Evolutionary conservation across 1,140 invertebrate genomes (phyloP).

Genomic region (Rhagoletis zephyria): DNA sequence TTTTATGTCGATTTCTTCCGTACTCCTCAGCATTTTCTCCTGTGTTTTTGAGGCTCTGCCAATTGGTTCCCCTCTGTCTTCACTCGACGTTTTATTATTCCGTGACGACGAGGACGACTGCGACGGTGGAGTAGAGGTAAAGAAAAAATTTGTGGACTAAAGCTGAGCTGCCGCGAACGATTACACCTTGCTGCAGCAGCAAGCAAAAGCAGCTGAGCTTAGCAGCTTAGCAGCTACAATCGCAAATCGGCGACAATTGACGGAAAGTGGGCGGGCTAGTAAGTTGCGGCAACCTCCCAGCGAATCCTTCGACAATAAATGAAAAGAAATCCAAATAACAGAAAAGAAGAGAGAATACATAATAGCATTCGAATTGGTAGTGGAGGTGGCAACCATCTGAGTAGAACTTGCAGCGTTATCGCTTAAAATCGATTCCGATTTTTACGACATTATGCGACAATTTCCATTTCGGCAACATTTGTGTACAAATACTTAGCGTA

Average conservation of each 20-base stretch:
- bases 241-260: conserved; percentile 48
- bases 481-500: conserved; percentile 33
- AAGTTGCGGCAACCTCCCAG: neutral
- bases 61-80: neutral
- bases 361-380: conserved; percentile 23
- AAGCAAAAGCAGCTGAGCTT: conserved; percentile 30
- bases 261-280: conserved; percentile 6
- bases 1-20: conserved; percentile 51
- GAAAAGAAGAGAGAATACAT: neutral
- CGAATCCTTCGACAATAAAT: conserved; percentile 23
- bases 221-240: conserved; percentile 46
- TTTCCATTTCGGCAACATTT: conserved; percentile 50
- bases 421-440: conserved; percentile 51
- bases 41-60: neutral
- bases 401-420: conserved; percentile 42
- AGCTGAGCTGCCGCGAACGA: conserved; percentile 4
- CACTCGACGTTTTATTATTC: conserved; percentile 33
- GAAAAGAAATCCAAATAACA: neutral
- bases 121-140: neutral
- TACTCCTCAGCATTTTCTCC: conserved; percentile 37
- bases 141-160: neutral
- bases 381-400: conserved; percentile 15
- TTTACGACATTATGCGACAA: conserved; percentile 52
- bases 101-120: neutral
- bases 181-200: conserved; percentile 32